Evolutionary conservation across 2,113 vertebrate species (phyloP).

Genomic region (Syrrhaptes paradoxus): DNA sequence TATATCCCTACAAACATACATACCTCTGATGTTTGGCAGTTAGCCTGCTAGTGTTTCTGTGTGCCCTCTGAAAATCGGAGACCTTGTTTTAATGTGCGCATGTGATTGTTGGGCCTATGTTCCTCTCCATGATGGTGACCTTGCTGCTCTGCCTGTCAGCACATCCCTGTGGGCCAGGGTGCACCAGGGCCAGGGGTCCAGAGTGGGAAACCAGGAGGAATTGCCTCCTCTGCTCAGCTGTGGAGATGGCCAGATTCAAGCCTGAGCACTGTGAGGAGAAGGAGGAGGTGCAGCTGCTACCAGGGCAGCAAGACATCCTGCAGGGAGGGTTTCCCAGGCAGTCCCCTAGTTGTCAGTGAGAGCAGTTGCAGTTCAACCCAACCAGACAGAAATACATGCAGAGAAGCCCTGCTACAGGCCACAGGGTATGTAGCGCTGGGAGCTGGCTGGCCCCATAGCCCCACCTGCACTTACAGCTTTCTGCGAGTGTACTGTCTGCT

Average conservation of each 20-base stretch:
- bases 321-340: not conserved
- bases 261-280: not conserved
- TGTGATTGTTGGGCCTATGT: not conserved
- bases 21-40: not conserved
- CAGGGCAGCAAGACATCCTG: not conserved
- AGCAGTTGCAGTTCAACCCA: not conserved
- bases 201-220: not conserved
- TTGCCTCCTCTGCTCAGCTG: not conserved
- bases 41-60: not conserved
- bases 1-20: not conserved
- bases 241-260: not conserved
- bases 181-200: no score
- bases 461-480: rapidly evolving
- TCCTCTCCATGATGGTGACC: not conserved
- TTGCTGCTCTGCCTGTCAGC: rapidly evolving
- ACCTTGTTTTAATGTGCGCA: not conserved
- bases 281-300: not conserved
- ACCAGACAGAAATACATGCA: not conserved
- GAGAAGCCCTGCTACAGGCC: not conserved
- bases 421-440: not conserved
- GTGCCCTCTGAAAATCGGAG: not conserved
- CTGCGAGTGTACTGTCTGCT: not conserved
- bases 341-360: not conserved
- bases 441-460: not conserved
- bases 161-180: rapidly evolving